These are phyloP conservation scores for Nephila pilipes DNA, from an alignment of 1,140 invertebrate genomes.

Conservation along the genomic window DNA sequence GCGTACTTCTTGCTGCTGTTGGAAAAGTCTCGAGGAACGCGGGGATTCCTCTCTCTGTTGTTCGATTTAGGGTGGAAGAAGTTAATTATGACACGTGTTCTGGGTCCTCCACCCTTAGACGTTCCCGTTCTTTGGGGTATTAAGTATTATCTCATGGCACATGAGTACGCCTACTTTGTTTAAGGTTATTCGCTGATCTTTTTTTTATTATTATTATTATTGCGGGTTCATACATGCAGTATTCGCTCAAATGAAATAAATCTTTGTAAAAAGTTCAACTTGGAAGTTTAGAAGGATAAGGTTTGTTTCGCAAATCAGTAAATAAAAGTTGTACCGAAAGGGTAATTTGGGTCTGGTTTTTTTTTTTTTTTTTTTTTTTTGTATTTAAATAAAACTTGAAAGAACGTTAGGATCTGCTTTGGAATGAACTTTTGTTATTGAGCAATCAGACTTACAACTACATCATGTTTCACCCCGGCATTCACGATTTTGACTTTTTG, in stretches of 20 bases:
- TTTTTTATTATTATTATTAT: background rate
- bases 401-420: too few species aligned
- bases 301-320: background rate
- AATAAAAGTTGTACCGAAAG: too few species aligned
- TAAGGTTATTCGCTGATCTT: background rate
- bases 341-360: too few species aligned
- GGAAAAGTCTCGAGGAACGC: background rate
- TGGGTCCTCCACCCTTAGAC: background rate
- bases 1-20: background rate
- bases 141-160: background rate
- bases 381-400: too few species aligned
- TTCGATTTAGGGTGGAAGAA: background rate
- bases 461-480: too few species aligned
- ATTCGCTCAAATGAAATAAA: background rate
- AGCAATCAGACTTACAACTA: too few species aligned
- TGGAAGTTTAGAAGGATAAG: background rate
- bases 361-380: too few species aligned
- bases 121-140: background rate
- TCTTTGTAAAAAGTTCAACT: background rate
- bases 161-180: background rate
- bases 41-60: background rate
- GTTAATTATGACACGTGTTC: slow-evolving; percentile 13
- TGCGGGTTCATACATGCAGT: background rate
- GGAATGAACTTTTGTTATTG: too few species aligned
- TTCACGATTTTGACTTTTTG: too few species aligned